These are phyloP conservation scores for Diplolepis rosae DNA, from an alignment of 2,888 invertebrate species.

Conservation along the genomic window DNA sequence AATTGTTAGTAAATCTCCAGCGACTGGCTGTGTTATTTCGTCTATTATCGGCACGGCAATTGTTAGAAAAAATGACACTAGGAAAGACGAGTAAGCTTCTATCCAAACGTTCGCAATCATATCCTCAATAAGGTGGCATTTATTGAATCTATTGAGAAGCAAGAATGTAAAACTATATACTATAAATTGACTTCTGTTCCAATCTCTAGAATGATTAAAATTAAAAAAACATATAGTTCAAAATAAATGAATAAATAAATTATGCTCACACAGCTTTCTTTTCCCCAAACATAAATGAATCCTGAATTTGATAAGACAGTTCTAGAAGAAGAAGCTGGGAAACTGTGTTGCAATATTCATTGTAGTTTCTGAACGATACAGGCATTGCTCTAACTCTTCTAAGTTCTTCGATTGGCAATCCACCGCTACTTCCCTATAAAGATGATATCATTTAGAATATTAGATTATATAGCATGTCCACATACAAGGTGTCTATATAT, in stretches of 20 bases:
- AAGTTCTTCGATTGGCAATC: neutral
- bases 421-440: too few species aligned
- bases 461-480: too few species aligned
- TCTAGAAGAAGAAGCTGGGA: neutral
- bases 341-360: neutral
- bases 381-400: neutral
- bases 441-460: too few species aligned
- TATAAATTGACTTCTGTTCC: too few species aligned
- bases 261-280: neutral
- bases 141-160: neutral
- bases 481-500: too few species aligned
- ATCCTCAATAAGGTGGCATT: neutral
- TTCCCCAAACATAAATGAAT: neutral
- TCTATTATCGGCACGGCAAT: neutral
- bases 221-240: neutral
- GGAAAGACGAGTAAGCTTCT: neutral
- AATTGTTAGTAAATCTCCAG: neutral
- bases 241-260: neutral
- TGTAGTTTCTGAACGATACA: neutral
- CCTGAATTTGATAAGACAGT: neutral
- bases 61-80: slow-evolving; percentile 10
- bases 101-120: neutral
- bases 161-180: too few species aligned
- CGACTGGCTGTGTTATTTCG: neutral
- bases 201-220: neutral